Conservation (phyloP, 92 coral and sea anemone genomes). For the Zoanthus sociatus region DNA sequence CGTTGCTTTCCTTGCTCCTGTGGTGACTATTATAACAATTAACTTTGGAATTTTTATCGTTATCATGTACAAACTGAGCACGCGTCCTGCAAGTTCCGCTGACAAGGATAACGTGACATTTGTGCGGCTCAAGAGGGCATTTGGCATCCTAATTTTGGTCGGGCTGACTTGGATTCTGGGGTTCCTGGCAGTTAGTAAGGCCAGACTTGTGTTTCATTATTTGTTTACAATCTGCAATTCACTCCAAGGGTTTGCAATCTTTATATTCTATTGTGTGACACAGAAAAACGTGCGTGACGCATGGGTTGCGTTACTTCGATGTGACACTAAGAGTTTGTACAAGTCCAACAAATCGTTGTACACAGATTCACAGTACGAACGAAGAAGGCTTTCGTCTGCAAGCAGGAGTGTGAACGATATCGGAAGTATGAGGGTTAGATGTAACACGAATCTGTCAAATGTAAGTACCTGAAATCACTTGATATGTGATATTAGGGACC, state of each 20-base stretch:
- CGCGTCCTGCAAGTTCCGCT: conserved; percentile 92
- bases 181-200: conserved; percentile 87
- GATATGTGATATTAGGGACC: too few relatives aligned
- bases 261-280: conserved; percentile 94
- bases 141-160: conserved; percentile 93
- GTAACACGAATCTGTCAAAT: conserved; percentile 79
- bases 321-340: conserved; percentile 81
- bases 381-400: conserved; percentile 88
- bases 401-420: conserved; percentile 78
- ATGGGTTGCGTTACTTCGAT: conserved; percentile 92
- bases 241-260: conserved; percentile 94
- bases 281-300: conserved; percentile 96
- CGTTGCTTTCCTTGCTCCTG: conserved; percentile 91
- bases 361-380: conserved; percentile 88
- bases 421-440: conserved; percentile 86
- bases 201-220: conserved; percentile 88
- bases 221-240: conserved; percentile 86
- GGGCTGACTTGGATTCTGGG: conserved; percentile 98
- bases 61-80: conserved; percentile 96
- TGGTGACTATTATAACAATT: conserved; percentile 76
- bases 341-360: conserved; percentile 77
- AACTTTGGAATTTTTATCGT: conserved; percentile 81
- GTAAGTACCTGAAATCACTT: conserved; percentile 44
- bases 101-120: conserved; percentile 81
- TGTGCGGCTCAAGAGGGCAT: conserved; percentile 88